These are phyloP conservation scores for Babyrousa celebensis DNA, from an alignment of 2,797 vertebrate genomes.

Conservation along the genomic window DNA sequence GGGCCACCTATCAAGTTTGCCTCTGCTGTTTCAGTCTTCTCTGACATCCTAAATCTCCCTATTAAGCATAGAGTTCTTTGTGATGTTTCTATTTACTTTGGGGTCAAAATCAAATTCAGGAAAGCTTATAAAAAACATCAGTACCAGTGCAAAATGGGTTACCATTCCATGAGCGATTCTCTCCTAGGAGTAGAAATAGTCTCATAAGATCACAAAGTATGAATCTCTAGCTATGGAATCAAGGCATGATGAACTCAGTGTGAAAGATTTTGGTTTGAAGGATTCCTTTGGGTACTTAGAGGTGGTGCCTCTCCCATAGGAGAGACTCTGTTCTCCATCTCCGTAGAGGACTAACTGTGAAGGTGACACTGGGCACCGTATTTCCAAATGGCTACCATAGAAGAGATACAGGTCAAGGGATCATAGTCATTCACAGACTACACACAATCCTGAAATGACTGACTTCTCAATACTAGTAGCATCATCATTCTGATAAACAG, in stretches of 20 bases:
- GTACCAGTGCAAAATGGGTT: neutral
- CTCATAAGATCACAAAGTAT: neutral
- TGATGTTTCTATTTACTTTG: neutral
- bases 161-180: neutral
- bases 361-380: too few species aligned
- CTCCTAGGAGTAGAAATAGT: neutral
- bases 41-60: neutral
- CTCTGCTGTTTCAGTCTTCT: neutral
- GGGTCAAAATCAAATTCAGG: conserved; percentile 49
- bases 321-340: too few species aligned
- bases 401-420: too few species aligned
- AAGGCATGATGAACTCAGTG: neutral
- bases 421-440: too few species aligned
- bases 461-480: too few species aligned
- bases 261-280: neutral
- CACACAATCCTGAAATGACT: too few species aligned
- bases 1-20: neutral
- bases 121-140: neutral
- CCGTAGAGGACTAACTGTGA: too few species aligned
- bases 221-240: neutral
- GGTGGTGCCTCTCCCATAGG: too few species aligned
- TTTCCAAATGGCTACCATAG: too few species aligned
- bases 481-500: too few species aligned
- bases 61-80: neutral
- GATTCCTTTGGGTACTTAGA: too few species aligned